Percentiles rank a stretch among this genome's conserved stretches.
These are phyloP conservation scores for Ceratitis capitata DNA, from an alignment of 1,140 invertebrate genomes.

Conservation along the genomic window DNA sequence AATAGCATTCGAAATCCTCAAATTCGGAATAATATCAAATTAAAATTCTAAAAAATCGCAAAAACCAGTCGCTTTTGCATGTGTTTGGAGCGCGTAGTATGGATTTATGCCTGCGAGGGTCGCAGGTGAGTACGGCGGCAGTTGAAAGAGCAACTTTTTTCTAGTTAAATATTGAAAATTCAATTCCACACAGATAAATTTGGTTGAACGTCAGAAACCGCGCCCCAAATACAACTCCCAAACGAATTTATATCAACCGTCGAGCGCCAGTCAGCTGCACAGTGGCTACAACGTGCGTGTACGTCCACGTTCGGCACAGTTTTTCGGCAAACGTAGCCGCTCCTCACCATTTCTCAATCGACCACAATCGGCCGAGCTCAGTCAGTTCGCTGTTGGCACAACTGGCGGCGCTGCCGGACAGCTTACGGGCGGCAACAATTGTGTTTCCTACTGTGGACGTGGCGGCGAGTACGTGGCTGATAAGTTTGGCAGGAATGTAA, in stretches of 20 bases:
- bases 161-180: not conserved
- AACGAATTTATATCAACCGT: slow-evolving; percentile 48
- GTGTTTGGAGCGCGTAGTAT: slow-evolving; percentile 50
- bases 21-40: not conserved
- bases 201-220: slow-evolving; percentile 59
- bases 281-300: not conserved
- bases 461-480: not conserved
- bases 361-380: slow-evolving; percentile 62
- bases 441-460: not conserved
- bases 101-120: slow-evolving; percentile 63
- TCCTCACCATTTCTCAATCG: slow-evolving; percentile 56
- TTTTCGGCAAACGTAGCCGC: slow-evolving; percentile 56
- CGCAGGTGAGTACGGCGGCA: slow-evolving; percentile 43
- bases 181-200: slow-evolving; percentile 53
- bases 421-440: not conserved
- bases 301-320: slow-evolving; percentile 59
- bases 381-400: slow-evolving; percentile 44
- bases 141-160: not conserved
- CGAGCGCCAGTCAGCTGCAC: not conserved
- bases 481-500: slow-evolving; percentile 1
- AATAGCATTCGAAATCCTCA: not conserved
- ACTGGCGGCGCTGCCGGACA: not conserved
- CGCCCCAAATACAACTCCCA: slow-evolving; percentile 56
- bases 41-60: not conserved
- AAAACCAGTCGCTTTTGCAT: not conserved